Conservation (phyloP, 2,888 invertebrate genomes). For the Drosophila leonis region DNA sequence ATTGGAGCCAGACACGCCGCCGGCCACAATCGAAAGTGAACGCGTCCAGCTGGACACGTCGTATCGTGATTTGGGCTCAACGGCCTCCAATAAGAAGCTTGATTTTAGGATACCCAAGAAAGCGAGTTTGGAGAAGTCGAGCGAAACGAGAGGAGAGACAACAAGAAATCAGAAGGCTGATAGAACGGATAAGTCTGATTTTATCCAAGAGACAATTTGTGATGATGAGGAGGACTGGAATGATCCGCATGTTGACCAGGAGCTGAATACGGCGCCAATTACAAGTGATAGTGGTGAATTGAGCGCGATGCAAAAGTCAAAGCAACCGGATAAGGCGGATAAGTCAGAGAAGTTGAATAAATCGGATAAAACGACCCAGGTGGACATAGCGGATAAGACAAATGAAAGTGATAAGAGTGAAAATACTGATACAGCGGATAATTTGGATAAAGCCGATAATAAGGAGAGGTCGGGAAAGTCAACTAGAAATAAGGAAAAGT, state of each 20-base stretch:
- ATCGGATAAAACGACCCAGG: not conserved
- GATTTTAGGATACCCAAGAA: constrained; percentile 82
- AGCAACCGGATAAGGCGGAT: not conserved
- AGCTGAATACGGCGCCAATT: not conserved
- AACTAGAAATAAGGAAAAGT: not conserved
- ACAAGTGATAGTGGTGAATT: not conserved
- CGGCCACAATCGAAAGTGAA: not conserved
- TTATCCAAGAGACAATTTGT: not conserved
- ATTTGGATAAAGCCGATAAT: not conserved
- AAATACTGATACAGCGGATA: not conserved
- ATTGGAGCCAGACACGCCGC: constrained; percentile 1
- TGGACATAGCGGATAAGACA: not conserved
- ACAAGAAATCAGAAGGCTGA: constrained; percentile 14
- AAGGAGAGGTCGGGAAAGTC: not conserved
- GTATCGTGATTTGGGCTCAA: constrained; percentile 69
- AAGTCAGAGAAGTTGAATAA: constrained; percentile 7
- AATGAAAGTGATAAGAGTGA: not conserved
- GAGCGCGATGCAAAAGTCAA: not conserved
- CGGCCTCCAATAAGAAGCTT: constrained; percentile 50
- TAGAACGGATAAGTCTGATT: constrained; percentile 12
- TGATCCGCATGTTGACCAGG: not conserved
- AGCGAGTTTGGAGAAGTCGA: not conserved
- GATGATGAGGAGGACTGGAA: not conserved
- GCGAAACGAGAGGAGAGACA: not conserved
- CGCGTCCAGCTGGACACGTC: constrained; percentile 75